Conservation (phyloP, 2,797 vertebrate genomes). For the Poeciliopsis gracilis region DNA sequence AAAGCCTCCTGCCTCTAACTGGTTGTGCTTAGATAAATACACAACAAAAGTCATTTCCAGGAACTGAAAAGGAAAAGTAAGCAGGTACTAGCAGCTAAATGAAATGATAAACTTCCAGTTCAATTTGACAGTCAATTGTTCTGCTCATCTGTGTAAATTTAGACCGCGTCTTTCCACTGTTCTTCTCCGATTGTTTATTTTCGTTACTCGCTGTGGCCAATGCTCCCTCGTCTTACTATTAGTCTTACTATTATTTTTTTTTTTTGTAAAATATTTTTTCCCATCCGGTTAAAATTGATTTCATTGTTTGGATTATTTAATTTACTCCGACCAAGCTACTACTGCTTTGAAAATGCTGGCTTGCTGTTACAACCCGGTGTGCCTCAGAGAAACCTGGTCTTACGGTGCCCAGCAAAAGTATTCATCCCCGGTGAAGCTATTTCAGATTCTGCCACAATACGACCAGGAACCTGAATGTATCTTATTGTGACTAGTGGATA, state of each 20-base stretch:
- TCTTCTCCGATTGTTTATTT: not conserved
- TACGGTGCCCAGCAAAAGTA: not conserved
- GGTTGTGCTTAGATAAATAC: not conserved
- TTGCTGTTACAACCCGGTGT: not conserved
- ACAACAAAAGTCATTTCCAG: not conserved
- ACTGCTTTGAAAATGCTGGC: not conserved
- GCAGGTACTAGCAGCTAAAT: not conserved
- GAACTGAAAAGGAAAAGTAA: not conserved
- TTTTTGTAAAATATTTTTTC: not conserved
- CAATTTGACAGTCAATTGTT: not conserved
- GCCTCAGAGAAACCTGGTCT: not conserved
- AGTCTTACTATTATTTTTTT: not conserved
- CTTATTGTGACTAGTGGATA: not conserved
- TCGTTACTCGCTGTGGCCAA: not conserved
- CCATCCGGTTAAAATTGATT: not conserved
- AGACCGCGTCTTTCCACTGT: not conserved
- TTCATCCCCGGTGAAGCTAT: not conserved
- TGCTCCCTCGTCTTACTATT: not conserved
- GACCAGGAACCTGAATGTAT: not conserved
- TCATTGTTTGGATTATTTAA: not conserved
- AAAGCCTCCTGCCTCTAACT: too few species aligned
- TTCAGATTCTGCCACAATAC: not conserved
- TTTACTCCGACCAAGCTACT: not conserved
- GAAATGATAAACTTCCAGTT: not conserved
- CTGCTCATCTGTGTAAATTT: not conserved